These are phyloP conservation scores for Mus musculus DNA, from an alignment of 2,113 vertebrate genomes.

Conservation along the genomic window GRCm39 chr9:103942001-103942500, in stretches of 20 bases:
- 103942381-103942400: neutral
- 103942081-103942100: constrained; percentile 29
- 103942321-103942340: neutral
- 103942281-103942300: neutral
- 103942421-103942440: neutral
- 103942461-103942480: neutral
- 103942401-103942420: neutral
- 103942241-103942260: neutral
- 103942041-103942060: neutral
- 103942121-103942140: neutral
- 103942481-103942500: neutral
- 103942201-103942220: neutral
- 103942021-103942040: neutral
- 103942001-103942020: neutral
- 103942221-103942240: neutral
- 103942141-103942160: neutral
- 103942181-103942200: neutral
- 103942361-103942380: constrained; percentile 29
- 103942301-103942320: neutral
- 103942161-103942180: neutral
- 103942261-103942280: neutral
- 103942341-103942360: constrained; percentile 6
- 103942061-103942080: neutral
- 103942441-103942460: neutral
- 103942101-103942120: constrained; percentile 2